Evolutionary conservation across 2,888 invertebrate species (phyloP), one percentile per base, ranked within the genome.

Genomic region (Euclidia mi): DNA sequence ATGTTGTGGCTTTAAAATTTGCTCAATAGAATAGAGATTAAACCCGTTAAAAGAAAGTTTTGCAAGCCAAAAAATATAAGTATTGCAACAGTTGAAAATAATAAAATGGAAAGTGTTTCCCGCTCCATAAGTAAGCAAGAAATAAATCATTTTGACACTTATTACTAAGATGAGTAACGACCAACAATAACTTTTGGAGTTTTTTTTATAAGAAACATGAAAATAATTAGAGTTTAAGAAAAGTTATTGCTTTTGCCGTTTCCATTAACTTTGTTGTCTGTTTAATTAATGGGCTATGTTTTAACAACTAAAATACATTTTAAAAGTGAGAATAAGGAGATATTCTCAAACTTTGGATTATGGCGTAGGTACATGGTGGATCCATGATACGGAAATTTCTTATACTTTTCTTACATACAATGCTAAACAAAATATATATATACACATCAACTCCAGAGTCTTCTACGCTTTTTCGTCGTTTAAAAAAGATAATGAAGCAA

Each of bases 71-170:
- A 41, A 41, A 49, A 49, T 4, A 11, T 14, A 11, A 41, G n/a
- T n/a, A 42, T 17, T 43, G 31, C 31, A 29, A 2, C 14, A 53
- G 45, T 31, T 14, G 44, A 28, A 29, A 40, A 46, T 59, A 60
- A 62, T 59, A 60, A 63, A 64, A 72, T 66, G 66, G 58, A 60
- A 74, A 63, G 46, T 49, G 59, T 70, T 68, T 65, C 59, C 59
- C 51, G 57, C 60, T n/a, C 70, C 72, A 71, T n/a, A n/a, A n/a
- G n/a, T n/a, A n/a, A n/a, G 76, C 60, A 64, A 70, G 73, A 69
- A 78, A 84, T 85, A 84, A 85, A 85, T 85, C 84, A 84, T 84
- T 82, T 82, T 82, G 87, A 86, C 88, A 81, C 79, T 85, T 87
- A 86, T 87, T 87, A 80, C 85, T 60, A 59, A 78, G 82, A 85